Evolutionary conservation across 2,888 invertebrate genomes (phyloP).

Genomic region (Trichopoda pennipes): DNA sequence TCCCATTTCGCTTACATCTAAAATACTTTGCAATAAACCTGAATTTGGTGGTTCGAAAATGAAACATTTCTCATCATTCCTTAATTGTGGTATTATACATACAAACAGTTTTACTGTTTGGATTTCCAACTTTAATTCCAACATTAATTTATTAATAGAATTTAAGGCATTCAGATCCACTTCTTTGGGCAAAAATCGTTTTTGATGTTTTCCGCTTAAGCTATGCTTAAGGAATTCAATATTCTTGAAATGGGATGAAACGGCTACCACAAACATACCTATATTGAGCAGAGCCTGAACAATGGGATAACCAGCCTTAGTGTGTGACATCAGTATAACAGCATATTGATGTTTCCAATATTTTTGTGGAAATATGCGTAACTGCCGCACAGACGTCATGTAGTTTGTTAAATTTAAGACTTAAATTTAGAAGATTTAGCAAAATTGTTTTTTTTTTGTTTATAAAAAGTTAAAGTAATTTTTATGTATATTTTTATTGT

Average conservation of each 20-base stretch:
- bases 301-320: slow-evolving; percentile 40
- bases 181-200: slow-evolving; percentile 26
- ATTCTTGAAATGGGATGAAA: slow-evolving; percentile 24
- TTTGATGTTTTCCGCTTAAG: slow-evolving; percentile 7
- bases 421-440: not conserved
- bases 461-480: not conserved
- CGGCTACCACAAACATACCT: slow-evolving; percentile 48
- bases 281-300: slow-evolving; percentile 26
- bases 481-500: not conserved
- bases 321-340: slow-evolving; percentile 40
- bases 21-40: slow-evolving; percentile 24
- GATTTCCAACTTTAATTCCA: slow-evolving; percentile 24
- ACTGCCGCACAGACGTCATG: slow-evolving; percentile 22
- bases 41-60: slow-evolving; percentile 8
- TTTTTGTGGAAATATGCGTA: not conserved
- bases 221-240: slow-evolving; percentile 21
- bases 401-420: not conserved
- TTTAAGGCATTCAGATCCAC: slow-evolving; percentile 19
- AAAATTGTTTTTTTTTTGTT: slow-evolving; percentile 13
- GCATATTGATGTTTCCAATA: slow-evolving; percentile 43
- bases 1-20: slow-evolving; percentile 37
- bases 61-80: not conserved
- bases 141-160: slow-evolving; percentile 35
- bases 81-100: slow-evolving; percentile 27
- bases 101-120: slow-evolving; percentile 24